Evolutionary conservation across 1,140 invertebrate genomes (phyloP), one percentile per base, ranked within the genome.

Genomic region (Drosophila lini): DNA sequence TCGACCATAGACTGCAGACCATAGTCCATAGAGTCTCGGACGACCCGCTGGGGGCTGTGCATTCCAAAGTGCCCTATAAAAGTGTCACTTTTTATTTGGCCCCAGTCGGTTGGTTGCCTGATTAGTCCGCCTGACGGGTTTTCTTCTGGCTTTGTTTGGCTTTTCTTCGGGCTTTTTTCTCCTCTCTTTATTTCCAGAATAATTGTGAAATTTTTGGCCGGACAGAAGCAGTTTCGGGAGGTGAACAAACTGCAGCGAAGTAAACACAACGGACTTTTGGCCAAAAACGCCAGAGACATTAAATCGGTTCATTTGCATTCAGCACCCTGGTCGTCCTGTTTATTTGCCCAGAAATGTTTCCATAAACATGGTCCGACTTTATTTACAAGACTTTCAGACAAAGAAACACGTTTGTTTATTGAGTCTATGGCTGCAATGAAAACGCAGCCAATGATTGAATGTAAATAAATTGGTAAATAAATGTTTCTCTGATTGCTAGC

Each of bases 11-110:
- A 56, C 44, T 28, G 16, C 11, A 6, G 31, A 31, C 22, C 41
- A 48, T 36, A 63, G 58, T 62, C 25, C 44, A 74, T 38, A 38
- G 53, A 28, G 48, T 28, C 19, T 36, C 19, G 28, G 36, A 67
- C 75, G 31, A 44, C 76, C 81, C 71, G 81, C 78, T 56, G 81
- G 34, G 34, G 78, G 77, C 78, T 48, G 78, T 48, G 78, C 71
- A 88, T 88, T 88, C 83, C 76, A 55, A 77, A 83, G 61, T 74
- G 83, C 83, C 80, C 83, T 80, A 89, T 88, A 89, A 88, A 89
- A 88, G 83, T 89, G 84, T 88, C 83, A 80, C 84, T 74, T 80
- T 83, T 88, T 88, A 83, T 83, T 64, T 83, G 56, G 53, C 42
- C 70, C 63, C 58, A 70, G 74, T 42, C 41, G 50, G 22, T 36